phyloP scores from a whole-genome alignment of 92 coral and sea anemone genomes.

The Scolanthus callimorphus region DNA sequence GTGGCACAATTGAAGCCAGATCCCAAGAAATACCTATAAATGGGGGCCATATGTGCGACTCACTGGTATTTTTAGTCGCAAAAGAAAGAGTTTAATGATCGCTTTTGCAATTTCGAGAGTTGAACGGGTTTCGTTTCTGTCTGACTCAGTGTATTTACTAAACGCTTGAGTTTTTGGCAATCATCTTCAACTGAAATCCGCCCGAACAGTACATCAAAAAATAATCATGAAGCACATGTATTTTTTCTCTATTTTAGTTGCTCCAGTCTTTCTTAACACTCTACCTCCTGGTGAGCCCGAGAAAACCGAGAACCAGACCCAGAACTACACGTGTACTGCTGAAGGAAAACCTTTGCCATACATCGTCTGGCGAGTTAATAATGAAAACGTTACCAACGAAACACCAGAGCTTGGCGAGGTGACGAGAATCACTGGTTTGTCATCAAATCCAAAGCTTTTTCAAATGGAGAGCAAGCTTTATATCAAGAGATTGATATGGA shows the following conservation, averaged over 20 bases:
- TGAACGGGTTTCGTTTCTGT: no score
- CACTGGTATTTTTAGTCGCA: no score
- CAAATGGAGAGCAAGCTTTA: constrained; percentile 14
- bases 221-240: background rate
- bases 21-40: no score
- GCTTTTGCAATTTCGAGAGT: no score
- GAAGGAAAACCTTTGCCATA: constrained; percentile 60
- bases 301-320: constrained; percentile 44
- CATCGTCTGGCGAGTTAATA: constrained; percentile 54
- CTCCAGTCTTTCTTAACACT: constrained; percentile 6
- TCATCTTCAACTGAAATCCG: background rate
- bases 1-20: no score
- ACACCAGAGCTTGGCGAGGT: constrained; percentile 24
- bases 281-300: constrained; percentile 8
- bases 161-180: no score
- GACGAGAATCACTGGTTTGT: background rate
- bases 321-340: constrained; percentile 57
- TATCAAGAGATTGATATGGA: constrained; percentile 31
- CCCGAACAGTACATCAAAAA: no score
- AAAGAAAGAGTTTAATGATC: no score
- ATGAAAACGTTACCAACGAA: constrained; percentile 38
- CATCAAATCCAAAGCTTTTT: constrained; percentile 1
- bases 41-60: no score
- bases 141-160: background rate
- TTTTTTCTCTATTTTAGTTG: background rate